These are phyloP conservation scores for Syritta pipiens DNA, from an alignment of 2,888 invertebrate species.

Conservation along the genomic window DNA sequence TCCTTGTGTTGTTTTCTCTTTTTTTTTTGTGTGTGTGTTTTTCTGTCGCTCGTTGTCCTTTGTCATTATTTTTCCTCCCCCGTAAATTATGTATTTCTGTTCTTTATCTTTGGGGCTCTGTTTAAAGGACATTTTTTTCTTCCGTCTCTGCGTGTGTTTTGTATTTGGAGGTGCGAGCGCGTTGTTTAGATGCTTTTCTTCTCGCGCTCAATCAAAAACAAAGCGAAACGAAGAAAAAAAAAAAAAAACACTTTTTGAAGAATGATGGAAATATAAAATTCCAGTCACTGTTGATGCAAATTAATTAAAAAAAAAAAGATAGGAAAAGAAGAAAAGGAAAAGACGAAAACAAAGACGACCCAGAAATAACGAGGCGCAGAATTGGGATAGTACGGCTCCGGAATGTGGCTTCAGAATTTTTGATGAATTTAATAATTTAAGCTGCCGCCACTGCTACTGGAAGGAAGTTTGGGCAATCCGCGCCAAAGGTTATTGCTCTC, in stretches of 20 bases:
- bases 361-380: neutral
- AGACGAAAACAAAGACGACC: neutral
- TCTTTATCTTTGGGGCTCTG: slow-evolving; percentile 10
- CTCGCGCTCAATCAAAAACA: slow-evolving; percentile 7
- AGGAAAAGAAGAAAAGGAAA: neutral
- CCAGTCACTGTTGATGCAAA: slow-evolving; percentile 46
- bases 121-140: slow-evolving; percentile 29
- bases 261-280: slow-evolving; percentile 42
- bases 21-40: slow-evolving; percentile 4
- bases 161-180: slow-evolving; percentile 3
- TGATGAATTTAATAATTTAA: slow-evolving; percentile 48
- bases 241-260: neutral
- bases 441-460: neutral
- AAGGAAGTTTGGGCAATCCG: neutral
- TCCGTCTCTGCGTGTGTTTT: neutral
- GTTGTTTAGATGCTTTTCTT: slow-evolving; percentile 14
- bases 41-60: no score
- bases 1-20: neutral
- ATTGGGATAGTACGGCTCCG: neutral
- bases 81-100: slow-evolving; percentile 29
- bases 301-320: slow-evolving; percentile 22
- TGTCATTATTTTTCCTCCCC: slow-evolving; percentile 9
- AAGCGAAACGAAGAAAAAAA: neutral
- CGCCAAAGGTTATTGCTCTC: slow-evolving; percentile 22
- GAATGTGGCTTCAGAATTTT: slow-evolving; percentile 11